Base-by-base conservation (phyloP, 2,113 vertebrate species). In the Oncorhynchus kisutch region DNA sequence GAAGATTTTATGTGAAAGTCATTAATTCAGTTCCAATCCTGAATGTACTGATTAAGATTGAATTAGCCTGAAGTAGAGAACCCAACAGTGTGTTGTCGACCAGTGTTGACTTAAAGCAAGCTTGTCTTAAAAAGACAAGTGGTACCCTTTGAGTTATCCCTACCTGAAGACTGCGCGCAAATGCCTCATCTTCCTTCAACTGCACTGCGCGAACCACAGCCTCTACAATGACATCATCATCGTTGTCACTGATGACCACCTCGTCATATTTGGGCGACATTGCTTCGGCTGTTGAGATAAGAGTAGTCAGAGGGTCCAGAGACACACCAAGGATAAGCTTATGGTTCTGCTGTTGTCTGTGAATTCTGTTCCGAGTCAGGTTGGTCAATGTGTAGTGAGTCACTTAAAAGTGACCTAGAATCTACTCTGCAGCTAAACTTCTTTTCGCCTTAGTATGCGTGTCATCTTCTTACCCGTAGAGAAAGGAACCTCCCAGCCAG, bases 131-230 rank as follows among this genome's bases (percentile, higher is more conserved):
- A 54, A 4, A 54, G 51, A 18, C 5, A 51, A 9, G 48, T 24
- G 71, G 69, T 27, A 0, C 0, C 2, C 34, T 16, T 22, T 39
- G 31, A 20, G 64, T 16, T 34, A 29, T 29, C 14, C 70, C 1
- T 75, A 93, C 94, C 92, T 94, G 93, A 45, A 94, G 89, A 29
- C 77, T 92, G 51, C 84, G 87, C 3, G 94, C 94, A 70, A 93
- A 73, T 0, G 79, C 89, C 77, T 91, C 92, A 3, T 94, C 94
- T 75, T 93, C 91, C 25, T 89, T 91, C 86, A 89, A 25, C 80
- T 94, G 94, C 3, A 78, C 80, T 0, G 70, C 74, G 18, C 90
- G 90, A 12, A 94, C 86, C 4, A 51, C 69, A 0, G 77, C 81
- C 65, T 92, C 80, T 27, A 82, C 78, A 16, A 54, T 25, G 3